A percentile compares a stretch with the other conserved stretches of the same genome.
These are phyloP conservation scores for Acanthoscelides obtectus DNA, from an alignment of 2,888 invertebrate genomes.

Conservation along the genomic window DNA sequence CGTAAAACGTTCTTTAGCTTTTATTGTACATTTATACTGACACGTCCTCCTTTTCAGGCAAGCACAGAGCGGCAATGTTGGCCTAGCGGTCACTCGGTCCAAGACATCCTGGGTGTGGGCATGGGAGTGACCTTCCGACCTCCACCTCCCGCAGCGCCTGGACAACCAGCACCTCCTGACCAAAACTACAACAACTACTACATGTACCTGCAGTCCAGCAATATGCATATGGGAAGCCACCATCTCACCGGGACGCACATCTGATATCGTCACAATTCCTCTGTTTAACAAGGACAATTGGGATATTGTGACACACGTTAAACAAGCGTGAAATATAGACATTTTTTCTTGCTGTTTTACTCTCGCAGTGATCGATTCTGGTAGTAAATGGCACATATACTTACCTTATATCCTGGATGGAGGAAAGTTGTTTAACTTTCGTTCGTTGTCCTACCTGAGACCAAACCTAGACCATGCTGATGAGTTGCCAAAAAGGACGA, in stretches of 20 bases:
- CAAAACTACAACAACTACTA: conserved; percentile 62
- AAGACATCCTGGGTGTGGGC: conserved; percentile 52
- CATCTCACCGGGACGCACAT: conserved; percentile 31
- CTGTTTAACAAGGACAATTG: neutral
- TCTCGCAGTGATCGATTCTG: no score
- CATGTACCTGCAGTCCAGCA: conserved; percentile 58
- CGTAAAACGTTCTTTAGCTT: no score
- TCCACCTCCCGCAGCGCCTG: conserved; percentile 41
- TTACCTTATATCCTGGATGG: no score
- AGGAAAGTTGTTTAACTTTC: no score
- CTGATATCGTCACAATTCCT: conserved; percentile 10
- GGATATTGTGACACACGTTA: neutral
- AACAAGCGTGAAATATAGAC: neutral
- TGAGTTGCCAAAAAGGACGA: no score
- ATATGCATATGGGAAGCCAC: conserved; percentile 37
- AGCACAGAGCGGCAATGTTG: conserved; percentile 34
- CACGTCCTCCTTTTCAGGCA: neutral
- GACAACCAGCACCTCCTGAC: conserved; percentile 23
- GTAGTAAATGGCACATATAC: no score
- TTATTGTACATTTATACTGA: no score
- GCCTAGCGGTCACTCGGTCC: conserved; percentile 56
- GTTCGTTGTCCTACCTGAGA: no score
- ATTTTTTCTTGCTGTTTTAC: no score
- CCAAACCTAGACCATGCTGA: no score
- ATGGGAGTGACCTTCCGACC: conserved; percentile 49